Percentiles rank a stretch among this genome's conserved stretches.
Evolutionary conservation across 2,888 invertebrate species (phyloP).

Genomic region (Podotricha telesiphe): DNA sequence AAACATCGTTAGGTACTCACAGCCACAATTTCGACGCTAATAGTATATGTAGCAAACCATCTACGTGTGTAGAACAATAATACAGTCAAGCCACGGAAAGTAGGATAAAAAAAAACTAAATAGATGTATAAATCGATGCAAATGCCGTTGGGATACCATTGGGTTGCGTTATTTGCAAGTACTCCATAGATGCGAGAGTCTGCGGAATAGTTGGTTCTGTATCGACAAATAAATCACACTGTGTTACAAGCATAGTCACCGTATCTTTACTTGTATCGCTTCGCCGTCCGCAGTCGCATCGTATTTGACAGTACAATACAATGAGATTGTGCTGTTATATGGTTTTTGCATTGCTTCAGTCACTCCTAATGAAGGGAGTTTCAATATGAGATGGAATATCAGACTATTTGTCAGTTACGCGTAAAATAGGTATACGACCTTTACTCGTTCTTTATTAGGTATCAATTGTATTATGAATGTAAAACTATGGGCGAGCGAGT

Average conservation of each 20-base stretch:
- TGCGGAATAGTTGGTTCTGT: constrained; percentile 82
- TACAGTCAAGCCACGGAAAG: constrained; percentile 54
- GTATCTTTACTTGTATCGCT: constrained; percentile 43
- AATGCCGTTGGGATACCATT: constrained; percentile 77
- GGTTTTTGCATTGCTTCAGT: not conserved
- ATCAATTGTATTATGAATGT: not conserved
- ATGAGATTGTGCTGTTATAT: not conserved
- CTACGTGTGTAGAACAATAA: constrained; percentile 55
- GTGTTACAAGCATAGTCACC: constrained; percentile 72
- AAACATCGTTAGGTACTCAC: constrained; percentile 71
- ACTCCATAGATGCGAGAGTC: constrained; percentile 81
- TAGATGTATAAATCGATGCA: constrained; percentile 66
- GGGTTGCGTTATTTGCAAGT: constrained; percentile 81
- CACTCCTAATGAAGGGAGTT: not conserved
- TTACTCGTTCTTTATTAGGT: constrained; percentile 4
- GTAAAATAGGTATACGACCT: not conserved
- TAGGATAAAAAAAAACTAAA: constrained; percentile 55
- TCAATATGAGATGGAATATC: not conserved
- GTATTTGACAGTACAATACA: not conserved
- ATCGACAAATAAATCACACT: constrained; percentile 79
- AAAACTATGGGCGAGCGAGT: not conserved
- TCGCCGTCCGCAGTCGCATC: constrained; percentile 44
- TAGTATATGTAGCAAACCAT: constrained; percentile 52
- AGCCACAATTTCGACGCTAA: constrained; percentile 78
- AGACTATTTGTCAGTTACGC: not conserved